phyloP scores from a whole-genome alignment of 2,888 invertebrate species.

The Drosophila rellima region DNA sequence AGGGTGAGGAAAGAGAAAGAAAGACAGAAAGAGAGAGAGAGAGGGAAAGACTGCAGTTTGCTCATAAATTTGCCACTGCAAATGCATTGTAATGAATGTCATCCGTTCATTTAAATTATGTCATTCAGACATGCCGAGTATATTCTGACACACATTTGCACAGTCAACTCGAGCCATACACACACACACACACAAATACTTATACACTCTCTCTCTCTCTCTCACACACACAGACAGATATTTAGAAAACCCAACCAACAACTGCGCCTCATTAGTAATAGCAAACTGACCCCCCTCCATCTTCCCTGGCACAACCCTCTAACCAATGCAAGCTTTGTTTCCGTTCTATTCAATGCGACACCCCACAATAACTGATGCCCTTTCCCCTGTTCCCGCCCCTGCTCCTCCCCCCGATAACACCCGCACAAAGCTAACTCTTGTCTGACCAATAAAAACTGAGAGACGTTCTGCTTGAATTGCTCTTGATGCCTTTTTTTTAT shows the following conservation, averaged over 20 bases:
- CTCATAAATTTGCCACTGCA: constrained; percentile 54
- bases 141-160: constrained; percentile 62
- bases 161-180: constrained; percentile 23
- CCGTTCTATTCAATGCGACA: constrained; percentile 52
- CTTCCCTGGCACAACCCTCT: background rate
- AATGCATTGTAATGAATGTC: constrained; percentile 81
- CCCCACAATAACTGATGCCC: constrained; percentile 38
- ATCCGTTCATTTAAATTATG: constrained; percentile 83
- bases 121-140: constrained; percentile 53
- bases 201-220: constrained; percentile 1
- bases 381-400: background rate
- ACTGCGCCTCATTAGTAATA: constrained; percentile 72
- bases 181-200: constrained; percentile 11
- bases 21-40: background rate
- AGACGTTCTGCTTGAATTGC: constrained; percentile 25
- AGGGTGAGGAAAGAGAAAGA: background rate
- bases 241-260: constrained; percentile 41
- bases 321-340: constrained; percentile 59
- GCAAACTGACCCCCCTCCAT: constrained; percentile 34
- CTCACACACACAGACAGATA: constrained; percentile 12
- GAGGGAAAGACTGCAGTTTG: constrained; percentile 3
- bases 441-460: constrained; percentile 59
- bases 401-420: background rate
- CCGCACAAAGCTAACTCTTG: constrained; percentile 15
- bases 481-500: constrained; percentile 16